phyloP scores from a whole-genome alignment of 2,113 vertebrate species.

The Caloenas nicobarica region DNA sequence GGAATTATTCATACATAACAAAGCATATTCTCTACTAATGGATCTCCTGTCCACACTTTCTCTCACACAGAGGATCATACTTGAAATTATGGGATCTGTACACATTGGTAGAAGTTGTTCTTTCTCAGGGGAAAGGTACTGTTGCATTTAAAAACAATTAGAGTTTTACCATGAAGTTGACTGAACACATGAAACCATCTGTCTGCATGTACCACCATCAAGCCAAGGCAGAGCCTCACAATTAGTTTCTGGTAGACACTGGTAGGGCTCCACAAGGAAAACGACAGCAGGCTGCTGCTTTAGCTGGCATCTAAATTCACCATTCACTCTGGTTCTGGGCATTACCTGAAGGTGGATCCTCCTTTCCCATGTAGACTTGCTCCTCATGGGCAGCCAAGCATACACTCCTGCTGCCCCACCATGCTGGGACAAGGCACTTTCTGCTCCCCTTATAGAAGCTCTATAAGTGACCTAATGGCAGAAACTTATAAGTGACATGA shows the following conservation, averaged over 20 bases:
- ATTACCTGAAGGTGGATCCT: background rate
- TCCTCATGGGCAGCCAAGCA: rapidly evolving
- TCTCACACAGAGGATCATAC: background rate
- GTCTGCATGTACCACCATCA: background rate
- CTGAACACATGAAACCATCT: background rate
- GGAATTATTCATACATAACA: background rate
- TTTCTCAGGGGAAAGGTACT: background rate
- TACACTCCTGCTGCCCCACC: background rate
- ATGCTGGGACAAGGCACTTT: background rate
- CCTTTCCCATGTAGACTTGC: rapidly evolving
- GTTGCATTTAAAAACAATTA: background rate
- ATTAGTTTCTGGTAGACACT: background rate
- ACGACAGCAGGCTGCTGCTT: background rate
- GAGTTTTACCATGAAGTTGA: background rate
- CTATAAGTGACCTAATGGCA: background rate
- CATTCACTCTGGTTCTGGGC: background rate
- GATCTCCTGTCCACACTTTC: background rate
- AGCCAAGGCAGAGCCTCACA: rapidly evolving
- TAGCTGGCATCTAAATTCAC: background rate
- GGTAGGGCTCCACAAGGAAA: background rate
- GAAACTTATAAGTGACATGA: background rate
- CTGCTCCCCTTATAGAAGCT: background rate
- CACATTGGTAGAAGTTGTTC: background rate
- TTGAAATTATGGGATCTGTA: background rate
- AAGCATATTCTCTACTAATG: background rate